These are phyloP conservation scores for Caranx melampygus DNA, from an alignment of 2,113 vertebrate species.

Conservation along the genomic window DNA sequence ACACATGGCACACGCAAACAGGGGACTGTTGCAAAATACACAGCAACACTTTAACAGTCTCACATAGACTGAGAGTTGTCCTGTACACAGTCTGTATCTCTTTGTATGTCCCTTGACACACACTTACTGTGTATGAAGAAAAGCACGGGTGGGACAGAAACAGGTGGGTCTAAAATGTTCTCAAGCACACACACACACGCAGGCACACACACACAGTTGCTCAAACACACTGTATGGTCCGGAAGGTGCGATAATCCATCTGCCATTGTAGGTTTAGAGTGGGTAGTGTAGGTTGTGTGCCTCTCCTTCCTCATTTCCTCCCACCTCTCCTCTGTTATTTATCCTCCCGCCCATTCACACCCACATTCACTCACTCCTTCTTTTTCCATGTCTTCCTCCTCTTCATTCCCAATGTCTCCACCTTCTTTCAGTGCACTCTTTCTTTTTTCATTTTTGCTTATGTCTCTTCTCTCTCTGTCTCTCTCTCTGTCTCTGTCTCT, in stretches of 20 bases:
- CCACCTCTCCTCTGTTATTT: constrained; percentile 29
- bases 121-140: constrained; percentile 1
- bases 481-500: neutral
- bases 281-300: constrained; percentile 41
- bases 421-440: neutral
- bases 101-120: neutral
- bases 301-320: constrained; percentile 32
- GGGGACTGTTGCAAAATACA: too few species aligned
- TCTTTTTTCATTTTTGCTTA: neutral
- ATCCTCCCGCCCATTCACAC: constrained; percentile 57
- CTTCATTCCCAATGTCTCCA: neutral
- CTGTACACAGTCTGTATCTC: neutral
- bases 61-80: neutral
- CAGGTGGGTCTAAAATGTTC: constrained; percentile 28
- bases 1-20: too few species aligned
- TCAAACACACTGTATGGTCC: constrained; percentile 15
- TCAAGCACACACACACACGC: constrained; percentile 27
- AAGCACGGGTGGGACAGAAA: constrained; percentile 7
- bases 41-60: neutral
- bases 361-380: constrained; percentile 7
- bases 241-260: constrained; percentile 56
- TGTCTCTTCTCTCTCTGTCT: too few species aligned
- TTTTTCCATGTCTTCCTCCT: constrained; percentile 17
- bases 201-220: neutral
- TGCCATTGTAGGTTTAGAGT: constrained; percentile 49